phyloP scores from a whole-genome alignment of 2,797 vertebrate species.

The Eurystomus glaucurus region DNA sequence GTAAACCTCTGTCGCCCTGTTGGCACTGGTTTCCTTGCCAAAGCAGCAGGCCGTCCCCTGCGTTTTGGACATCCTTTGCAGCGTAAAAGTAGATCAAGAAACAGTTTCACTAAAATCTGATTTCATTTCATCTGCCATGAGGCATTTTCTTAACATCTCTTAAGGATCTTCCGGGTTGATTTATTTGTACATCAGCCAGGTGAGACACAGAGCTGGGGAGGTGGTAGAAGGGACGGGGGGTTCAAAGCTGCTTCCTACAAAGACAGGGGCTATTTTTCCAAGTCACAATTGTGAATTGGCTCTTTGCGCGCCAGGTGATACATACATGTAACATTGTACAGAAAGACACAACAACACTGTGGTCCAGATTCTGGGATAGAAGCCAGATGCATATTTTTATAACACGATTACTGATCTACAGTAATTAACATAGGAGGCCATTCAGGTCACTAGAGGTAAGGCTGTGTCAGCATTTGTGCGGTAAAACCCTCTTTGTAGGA shows the following conservation, averaged over 20 bases:
- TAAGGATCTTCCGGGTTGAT: background rate
- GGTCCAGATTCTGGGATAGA: background rate
- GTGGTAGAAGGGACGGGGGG: background rate
- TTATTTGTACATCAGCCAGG: background rate
- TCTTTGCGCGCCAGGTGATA: background rate
- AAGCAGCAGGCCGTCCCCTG: background rate
- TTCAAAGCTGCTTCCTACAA: background rate
- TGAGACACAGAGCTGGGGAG: fast-evolving
- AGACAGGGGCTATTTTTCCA: background rate
- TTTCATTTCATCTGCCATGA: background rate
- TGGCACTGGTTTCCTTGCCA: background rate
- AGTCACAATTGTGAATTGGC: background rate
- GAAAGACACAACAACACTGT: background rate
- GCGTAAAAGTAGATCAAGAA: conserved; percentile 27
- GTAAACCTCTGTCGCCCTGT: background rate
- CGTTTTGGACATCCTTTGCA: background rate
- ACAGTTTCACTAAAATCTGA: background rate
- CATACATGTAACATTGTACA: background rate
- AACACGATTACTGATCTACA: conserved; percentile 13
- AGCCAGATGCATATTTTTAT: conserved; percentile 14
- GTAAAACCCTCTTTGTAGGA: conserved; percentile 44
- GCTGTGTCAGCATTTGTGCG: conserved; percentile 6
- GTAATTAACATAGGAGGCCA: conserved; percentile 37
- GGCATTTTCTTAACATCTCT: background rate
- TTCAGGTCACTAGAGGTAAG: conserved; percentile 26